Base-by-base conservation (phyloP, 2,113 vertebrate species). In the Nerophis lumbriciformis region DNA sequence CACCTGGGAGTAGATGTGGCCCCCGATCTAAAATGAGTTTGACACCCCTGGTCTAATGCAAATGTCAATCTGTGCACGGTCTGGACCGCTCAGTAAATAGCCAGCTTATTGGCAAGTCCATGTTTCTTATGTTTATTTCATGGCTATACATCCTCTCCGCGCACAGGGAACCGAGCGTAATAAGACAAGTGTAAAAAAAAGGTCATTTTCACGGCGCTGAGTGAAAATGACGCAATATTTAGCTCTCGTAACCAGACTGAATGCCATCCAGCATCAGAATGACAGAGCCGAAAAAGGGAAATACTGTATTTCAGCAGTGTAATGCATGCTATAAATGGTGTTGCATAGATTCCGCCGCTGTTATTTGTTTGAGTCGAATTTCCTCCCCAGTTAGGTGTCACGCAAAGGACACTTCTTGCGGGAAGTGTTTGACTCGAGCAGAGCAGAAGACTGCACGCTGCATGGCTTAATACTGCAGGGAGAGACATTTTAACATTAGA, bases 351-450 rank as follows among this genome's bases (percentile, higher is more conserved):
- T 72, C 15, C 68, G 72, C 69, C 64, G 58, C 61, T 80, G 62
- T 75, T 79, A 56, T 77, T 45, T 82, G 72, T 83, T 69, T 72
- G 63, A 71, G 52, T 61, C 78, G 68, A 8, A 61, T 78, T 78
- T 75, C 63, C 45, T 79, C 44, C 66, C 65, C 68, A 57, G 66
- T 63, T 60, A 69, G 61, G 78, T 80, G 80, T 84, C 78, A 77
- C 54, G 19, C 71, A 71, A 35, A 80, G 75, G 82, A 83, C 83
- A 78, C 68, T 67, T 76, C 70, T 71, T 77, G 66, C 38, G 10
- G 72, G 66, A 71, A 68, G 21, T 66, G 39, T 47, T 50, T 70
- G 51, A 67, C 74, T 61, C 49, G 72, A 75, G 76, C 73, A 72
- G 68, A 70, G 61, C 9, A 70, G 66, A 73, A 68, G 69, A 73